Evolutionary conservation across 1,140 invertebrate genomes (phyloP), one percentile per base, ranked within the genome.

Genomic region (Limonius californicus): DNA sequence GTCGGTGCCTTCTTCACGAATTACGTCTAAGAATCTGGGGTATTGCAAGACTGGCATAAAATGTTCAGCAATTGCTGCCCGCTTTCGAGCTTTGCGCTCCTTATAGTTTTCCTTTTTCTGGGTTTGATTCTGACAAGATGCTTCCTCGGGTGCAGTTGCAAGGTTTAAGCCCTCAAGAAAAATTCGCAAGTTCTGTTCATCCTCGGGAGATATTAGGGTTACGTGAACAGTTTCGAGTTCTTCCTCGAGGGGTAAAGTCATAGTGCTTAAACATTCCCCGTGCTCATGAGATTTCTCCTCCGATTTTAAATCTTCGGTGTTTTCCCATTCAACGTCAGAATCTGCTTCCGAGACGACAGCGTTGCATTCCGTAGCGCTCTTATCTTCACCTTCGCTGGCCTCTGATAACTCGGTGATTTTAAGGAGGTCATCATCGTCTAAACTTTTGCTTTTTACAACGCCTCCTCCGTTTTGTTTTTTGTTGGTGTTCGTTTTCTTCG

Each of bases 1-100:
- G 75, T 86, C 74, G 73, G 73, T 63, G 76, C 80, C 86, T 75
- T 88, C 86, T 72, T 89, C 87, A 67, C 84, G 81, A 67, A 89
- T 89, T 1, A 87, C 85, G 62, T 85, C 85, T 59, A 89, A 78
- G 56, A 80, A 83, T 69, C 85, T 79, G 16, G 82, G 82, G 62
- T 82, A 79, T 42, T 82, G 78, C 12, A 78, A 71, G 23, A 80
- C 74, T 14, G 82, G 79, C 2, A 78, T 68, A 65, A 81, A 79
- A 72, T 81, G 81, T 50, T 85, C 79, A 53, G 83, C 83, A 15
- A 83, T 70, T 30, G 79, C 74, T 14, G 77, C 80, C 47, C 84
- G 82, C 61, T 47, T 67, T 66, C n/a, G 61, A 16, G 12, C 42
- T 59, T 59, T 59, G 20, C 58, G 70, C 30, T 2, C 59, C 69